phyloP scores from a whole-genome alignment of 2,888 invertebrate genomes.

The Phymatocera aterrima region DNA sequence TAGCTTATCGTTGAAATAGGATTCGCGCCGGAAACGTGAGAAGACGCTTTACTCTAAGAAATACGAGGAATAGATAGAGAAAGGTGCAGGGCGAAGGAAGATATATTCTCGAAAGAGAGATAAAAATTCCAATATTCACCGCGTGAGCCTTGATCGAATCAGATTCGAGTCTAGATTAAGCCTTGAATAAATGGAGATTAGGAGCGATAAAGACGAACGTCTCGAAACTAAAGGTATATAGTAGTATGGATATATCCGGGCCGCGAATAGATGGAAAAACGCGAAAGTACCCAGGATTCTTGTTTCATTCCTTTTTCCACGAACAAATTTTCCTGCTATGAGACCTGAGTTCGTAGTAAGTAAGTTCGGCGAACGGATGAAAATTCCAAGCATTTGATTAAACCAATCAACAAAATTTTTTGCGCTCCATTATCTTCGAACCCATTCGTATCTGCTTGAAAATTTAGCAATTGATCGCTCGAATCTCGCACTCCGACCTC shows the following conservation, averaged over 20 bases:
- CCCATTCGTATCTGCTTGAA: neutral
- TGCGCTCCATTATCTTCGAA: neutral
- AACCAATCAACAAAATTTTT: neutral
- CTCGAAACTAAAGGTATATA: neutral
- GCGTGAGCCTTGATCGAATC: slow-evolving; percentile 24
- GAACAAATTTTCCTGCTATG: neutral
- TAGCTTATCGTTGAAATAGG: slow-evolving; percentile 16
- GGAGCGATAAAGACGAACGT: slow-evolving; percentile 24
- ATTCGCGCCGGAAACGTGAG: slow-evolving; percentile 6
- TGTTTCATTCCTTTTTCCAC: neutral
- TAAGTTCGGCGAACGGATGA: neutral
- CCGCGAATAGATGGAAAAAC: slow-evolving; percentile 28
- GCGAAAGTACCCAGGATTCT: slow-evolving; percentile 20
- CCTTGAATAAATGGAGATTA: slow-evolving; percentile 43
- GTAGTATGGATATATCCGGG: too few relatives aligned
- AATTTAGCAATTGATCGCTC: too few relatives aligned
- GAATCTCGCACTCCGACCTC: too few relatives aligned
- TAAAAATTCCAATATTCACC: slow-evolving; percentile 43
- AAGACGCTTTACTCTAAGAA: slow-evolving; percentile 17
- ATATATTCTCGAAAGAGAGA: slow-evolving; percentile 26
- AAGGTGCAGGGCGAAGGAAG: slow-evolving; percentile 25
- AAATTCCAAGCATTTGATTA: neutral
- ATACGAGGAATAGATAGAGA: slow-evolving; percentile 35
- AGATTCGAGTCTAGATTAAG: slow-evolving; percentile 38
- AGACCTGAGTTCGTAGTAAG: neutral